Percentiles rank a stretch among this genome's conserved stretches.
Evolutionary conservation across 2,113 vertebrate genomes (phyloP).

Genomic region (Hymenochirus boettgeri): DNA sequence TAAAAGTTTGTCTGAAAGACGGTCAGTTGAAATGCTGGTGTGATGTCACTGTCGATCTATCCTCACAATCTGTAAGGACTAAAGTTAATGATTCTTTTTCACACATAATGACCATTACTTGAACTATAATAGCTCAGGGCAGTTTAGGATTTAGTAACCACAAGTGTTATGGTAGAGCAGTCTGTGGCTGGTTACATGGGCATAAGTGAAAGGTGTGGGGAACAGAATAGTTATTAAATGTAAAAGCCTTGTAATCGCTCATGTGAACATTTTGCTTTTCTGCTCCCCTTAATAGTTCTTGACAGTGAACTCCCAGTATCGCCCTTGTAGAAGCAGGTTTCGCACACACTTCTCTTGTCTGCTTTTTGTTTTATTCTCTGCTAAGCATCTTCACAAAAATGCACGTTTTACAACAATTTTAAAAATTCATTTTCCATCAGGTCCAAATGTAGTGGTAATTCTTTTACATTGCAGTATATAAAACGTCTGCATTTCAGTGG

Average conservation of each 20-base stretch:
- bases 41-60: no score
- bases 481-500: no score
- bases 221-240: not conserved
- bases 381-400: constrained; percentile 18
- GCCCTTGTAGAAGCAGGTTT: not conserved
- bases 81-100: no score
- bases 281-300: constrained; percentile 6
- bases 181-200: constrained; percentile 12
- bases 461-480: no score
- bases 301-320: constrained; percentile 15
- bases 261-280: not conserved
- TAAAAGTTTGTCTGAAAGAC: no score
- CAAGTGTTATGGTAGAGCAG: constrained; percentile 16
- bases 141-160: not conserved
- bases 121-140: no score
- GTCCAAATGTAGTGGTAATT: constrained; percentile 13
- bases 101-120: no score
- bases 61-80: no score
- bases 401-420: constrained; percentile 22
- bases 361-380: not conserved
- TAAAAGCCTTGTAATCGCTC: constrained; percentile 17
- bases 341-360: not conserved
- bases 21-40: no score
- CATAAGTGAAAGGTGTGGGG: constrained; percentile 10
- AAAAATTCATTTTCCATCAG: constrained; percentile 33